Evolutionary conservation across 2,113 vertebrate genomes (phyloP), one percentile per base, ranked within the genome.

Genomic region (Uropsilus gracilis): DNA sequence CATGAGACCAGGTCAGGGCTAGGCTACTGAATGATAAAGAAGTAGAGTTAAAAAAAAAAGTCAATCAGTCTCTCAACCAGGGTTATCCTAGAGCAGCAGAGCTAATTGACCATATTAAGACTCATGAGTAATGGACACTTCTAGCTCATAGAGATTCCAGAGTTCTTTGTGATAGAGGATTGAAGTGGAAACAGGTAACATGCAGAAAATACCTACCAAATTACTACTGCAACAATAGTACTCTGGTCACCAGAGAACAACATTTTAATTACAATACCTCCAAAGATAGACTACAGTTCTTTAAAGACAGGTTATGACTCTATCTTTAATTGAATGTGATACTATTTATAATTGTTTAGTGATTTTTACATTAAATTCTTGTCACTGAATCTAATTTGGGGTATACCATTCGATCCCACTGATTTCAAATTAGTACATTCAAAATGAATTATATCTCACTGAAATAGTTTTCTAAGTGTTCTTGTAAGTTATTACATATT

Each of bases 351-450:
- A 55, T 57, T 63, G 57, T 8, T 87, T 83, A 91, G 46, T 72
- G 32, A 37, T 59, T 91, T 91, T 89, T 87, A 81, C 17, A 69
- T 80, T 90, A 95, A 92, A 89, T 77, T 89, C 78, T 69, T 71
- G 44, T 5, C 63, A 80, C 22, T 80, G 28, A 81, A 61, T 82
- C 30, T 44, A 94, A 2, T 89, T 81, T 88, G 37, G 50, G 55
- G 2, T 93, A 42, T 87, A n/a, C 42, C 42, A 76, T 63, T 85
- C n/a, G 57, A 94, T 18, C 5, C n/a, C 30, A 76, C 26, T 44
- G 17, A 46, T 57, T 6, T 78, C 42, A 90, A 76, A 72, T 73
- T 91, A 88, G 2, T 76, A 88, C 4, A 59, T 64, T 82, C 50
- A 89, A 86, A 28, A 84, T 85, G 86, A 86, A 94, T 55, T 75